A percentile compares a stretch with the other conserved stretches of the same genome.
phyloP scores from a whole-genome alignment of 2,797 vertebrate genomes.

The Threskiornis aethiopicus region DNA sequence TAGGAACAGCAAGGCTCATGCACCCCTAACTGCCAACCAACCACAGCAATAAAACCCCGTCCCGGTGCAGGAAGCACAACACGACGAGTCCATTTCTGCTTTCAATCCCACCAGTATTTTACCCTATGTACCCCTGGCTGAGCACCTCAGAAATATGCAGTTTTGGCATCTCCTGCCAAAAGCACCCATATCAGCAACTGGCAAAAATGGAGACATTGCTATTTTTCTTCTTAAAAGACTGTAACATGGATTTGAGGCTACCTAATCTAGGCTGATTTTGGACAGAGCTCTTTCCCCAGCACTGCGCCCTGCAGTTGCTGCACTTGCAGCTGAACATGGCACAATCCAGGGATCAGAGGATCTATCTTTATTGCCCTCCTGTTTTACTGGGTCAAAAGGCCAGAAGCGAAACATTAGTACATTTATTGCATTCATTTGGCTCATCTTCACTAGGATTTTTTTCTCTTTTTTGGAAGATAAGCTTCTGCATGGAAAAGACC shows the following conservation, averaged over 20 bases:
- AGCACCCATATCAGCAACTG: rapidly evolving
- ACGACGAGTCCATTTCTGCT: rapidly evolving
- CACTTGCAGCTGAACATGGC: not conserved
- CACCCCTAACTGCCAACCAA: not conserved
- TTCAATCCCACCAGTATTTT: not conserved
- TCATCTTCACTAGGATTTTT: conserved; percentile 23
- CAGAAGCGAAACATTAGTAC: conserved; percentile 46
- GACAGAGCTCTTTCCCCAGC: not conserved
- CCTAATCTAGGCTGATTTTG: not conserved
- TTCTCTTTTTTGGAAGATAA: conserved; percentile 46
- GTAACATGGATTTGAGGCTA: not conserved
- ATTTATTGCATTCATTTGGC: conserved; percentile 39
- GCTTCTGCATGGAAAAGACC: not conserved
- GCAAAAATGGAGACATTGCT: not conserved
- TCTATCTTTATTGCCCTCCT: conserved; percentile 21
- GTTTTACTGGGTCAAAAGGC: not conserved
- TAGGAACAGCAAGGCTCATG: rapidly evolving
- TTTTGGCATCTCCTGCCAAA: not conserved
- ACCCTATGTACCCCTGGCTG: not conserved
- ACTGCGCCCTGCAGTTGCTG: not conserved
- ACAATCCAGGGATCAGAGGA: conserved; percentile 1
- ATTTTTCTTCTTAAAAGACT: not conserved
- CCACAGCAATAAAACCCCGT: not conserved
- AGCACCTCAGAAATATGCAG: not conserved
- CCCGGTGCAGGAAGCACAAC: rapidly evolving